Evolutionary conservation across 2,888 invertebrate genomes (phyloP), one percentile per base, ranked within the genome.

Genomic region (Euproctis similis): DNA sequence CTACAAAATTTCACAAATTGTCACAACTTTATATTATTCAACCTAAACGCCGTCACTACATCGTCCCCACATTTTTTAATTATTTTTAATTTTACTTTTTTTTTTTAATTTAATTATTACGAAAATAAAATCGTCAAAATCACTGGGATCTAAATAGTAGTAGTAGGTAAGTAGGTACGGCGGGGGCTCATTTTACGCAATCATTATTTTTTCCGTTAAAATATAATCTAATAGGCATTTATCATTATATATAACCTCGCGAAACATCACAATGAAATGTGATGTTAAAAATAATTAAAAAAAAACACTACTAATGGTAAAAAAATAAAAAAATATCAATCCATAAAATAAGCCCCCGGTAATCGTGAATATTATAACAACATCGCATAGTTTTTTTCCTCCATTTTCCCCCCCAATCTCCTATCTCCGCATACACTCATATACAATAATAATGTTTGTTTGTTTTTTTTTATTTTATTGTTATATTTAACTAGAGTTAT

Each of bases 401-500:
- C n/a, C n/a, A n/a, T n/a, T n/a, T n/a, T n/a, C n/a, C n/a, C n/a
- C n/a, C n/a, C n/a, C n/a, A n/a, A n/a, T n/a, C n/a, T n/a, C n/a
- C n/a, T n/a, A n/a, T 44, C 36, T 21, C 21, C 10, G 6, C 19
- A n/a, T 19, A 21, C 58, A 44, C 42, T 47, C 47, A 48, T 71
- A 72, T 72, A 78, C 78, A 74, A 73, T 71, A 64, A 59, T 58
- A 55, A 54, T 59, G 6, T 14, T 14, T n/a, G n/a, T 14, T 14
- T 14, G 14, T 14, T 14, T 4, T 14, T 14, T 4, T 14, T 14
- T 14, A 14, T 14, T n/a, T 76, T 82, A 80, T 69, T 73, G 7
- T 84, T 82, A 84, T 75, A 84, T 75, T 84, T 84, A 85, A 84
- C 85, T 85, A 85, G 78, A 81, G 82, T 85, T 84, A 85, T 85